These are phyloP conservation scores for Cataglyphis albicans DNA, from an alignment of 2,888 invertebrate species.

Conservation along the genomic window DNA sequence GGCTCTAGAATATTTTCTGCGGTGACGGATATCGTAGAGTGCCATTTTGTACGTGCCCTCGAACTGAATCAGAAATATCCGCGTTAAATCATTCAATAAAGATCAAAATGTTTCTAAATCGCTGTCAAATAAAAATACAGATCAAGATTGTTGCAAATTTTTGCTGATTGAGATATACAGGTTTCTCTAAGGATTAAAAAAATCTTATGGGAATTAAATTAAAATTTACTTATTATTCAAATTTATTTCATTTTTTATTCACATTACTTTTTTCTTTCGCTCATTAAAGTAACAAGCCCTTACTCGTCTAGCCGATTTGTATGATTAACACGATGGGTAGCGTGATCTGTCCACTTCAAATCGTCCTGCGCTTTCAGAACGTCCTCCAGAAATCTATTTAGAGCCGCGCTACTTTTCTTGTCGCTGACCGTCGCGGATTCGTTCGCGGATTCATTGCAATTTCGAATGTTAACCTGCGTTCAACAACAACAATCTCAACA, in stretches of 20 bases:
- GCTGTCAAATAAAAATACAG: slow-evolving; percentile 16
- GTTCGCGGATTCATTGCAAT: neutral
- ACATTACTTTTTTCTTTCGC: neutral
- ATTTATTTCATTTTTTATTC: slow-evolving; percentile 7
- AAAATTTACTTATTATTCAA: neutral
- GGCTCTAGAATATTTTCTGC: slow-evolving; percentile 5
- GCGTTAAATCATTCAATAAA: slow-evolving; percentile 39
- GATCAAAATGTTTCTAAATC: slow-evolving; percentile 27
- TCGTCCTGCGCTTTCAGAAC: slow-evolving; percentile 77
- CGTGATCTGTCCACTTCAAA: slow-evolving; percentile 80
- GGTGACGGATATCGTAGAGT: slow-evolving; percentile 16
- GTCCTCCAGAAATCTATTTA: slow-evolving; percentile 77
- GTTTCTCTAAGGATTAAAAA: neutral
- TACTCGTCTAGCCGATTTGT: slow-evolving; percentile 19
- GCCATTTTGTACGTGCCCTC: slow-evolving; percentile 20
- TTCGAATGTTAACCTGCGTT: slow-evolving; percentile 44
- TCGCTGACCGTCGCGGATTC: slow-evolving; percentile 1
- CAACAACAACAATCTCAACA: neutral
- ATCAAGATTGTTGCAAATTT: slow-evolving; percentile 11
- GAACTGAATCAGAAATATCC: slow-evolving; percentile 37
- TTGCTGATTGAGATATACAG: neutral
- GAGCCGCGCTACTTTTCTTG: slow-evolving; percentile 62
- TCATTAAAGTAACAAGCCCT: slow-evolving; percentile 14
- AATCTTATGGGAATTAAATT: slow-evolving; percentile 24
- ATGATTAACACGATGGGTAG: slow-evolving; percentile 57